Conservation (phyloP, 2,888 invertebrate genomes). For the Cantharis rustica region DNA sequence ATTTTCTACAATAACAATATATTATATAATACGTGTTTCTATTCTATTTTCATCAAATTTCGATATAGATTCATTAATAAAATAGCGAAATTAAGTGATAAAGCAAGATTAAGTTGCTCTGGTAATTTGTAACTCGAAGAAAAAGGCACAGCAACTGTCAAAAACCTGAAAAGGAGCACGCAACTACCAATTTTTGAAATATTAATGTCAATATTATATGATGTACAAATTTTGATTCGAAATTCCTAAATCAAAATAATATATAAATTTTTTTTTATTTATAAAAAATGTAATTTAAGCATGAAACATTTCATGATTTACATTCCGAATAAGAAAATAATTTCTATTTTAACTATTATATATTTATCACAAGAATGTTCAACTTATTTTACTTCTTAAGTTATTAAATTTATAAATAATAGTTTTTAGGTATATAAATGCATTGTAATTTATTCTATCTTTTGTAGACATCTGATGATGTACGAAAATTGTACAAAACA, state of each 20-base stretch:
- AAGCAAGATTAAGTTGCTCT: not conserved
- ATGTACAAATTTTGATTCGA: not conserved
- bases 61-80: constrained; percentile 3
- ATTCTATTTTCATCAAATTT: not conserved
- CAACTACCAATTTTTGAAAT: not conserved
- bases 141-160: constrained; percentile 2
- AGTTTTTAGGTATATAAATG: no score
- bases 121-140: not conserved
- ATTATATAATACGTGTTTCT: not conserved
- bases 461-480: no score
- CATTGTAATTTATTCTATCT: no score
- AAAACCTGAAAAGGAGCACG: not conserved
- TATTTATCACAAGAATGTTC: no score
- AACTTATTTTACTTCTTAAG: no score
- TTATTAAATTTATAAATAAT: no score
- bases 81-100: constrained; percentile 1
- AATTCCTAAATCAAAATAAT: not conserved
- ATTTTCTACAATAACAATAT: not conserved
- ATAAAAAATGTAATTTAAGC: not conserved
- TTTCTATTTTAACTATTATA: no score
- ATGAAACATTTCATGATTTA: not conserved
- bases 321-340: not conserved
- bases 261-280: not conserved
- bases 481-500: no score
- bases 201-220: not conserved